Base-by-base conservation (phyloP, 2,797 vertebrate genomes). In the Sparus aurata region DNA sequence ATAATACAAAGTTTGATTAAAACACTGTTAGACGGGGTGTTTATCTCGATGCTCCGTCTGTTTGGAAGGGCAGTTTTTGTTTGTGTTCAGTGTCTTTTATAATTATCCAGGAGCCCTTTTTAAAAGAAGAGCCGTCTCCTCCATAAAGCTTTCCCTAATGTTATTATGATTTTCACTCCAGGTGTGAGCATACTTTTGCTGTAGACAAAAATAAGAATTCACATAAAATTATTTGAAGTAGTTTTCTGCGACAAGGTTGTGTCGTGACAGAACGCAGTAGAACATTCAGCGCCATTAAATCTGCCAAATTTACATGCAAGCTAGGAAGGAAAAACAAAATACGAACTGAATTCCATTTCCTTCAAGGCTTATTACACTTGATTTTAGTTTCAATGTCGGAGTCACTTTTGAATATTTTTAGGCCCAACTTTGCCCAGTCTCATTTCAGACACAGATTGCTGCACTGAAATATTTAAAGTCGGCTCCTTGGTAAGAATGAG, bases 1-100 rank as follows among this genome's bases (percentile, higher is more conserved):
- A 60, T 53, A 60, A 68, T 63, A 5, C 17, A 50, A 52, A 71
- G 46, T 78, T 74, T 61, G 67, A 80, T 30, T 71, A 30, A 46
- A 18, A 47, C 25, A n/a, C 20, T 63, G 30, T 34, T 34, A 27
- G 30, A 34, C 30, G 30, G 30, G 25, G 61, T 71, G 41, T 64
- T 71, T 63, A 63, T 34, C 30, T 34, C 7, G 59, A 12, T 60
- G 23, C 2, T 4, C 7, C 55, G 23, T 62, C 58, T 49, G 20
- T 50, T 60, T 53, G 23, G 55, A 55, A 75, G 58, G 46, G 23
- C 4, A 23, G n/a, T 3, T 60, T 27, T 27, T 69, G n/a, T 66
- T 70, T 67, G 47, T 6, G 25, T 30, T 62, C 22, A 25, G 13
- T 23, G 25, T 2, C 5, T 10, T 5, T 8, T 64, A 18, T 27